Evolutionary conservation across 2,113 vertebrate species (phyloP).

Genomic region (Serranochromis macrocephalus): DNA sequence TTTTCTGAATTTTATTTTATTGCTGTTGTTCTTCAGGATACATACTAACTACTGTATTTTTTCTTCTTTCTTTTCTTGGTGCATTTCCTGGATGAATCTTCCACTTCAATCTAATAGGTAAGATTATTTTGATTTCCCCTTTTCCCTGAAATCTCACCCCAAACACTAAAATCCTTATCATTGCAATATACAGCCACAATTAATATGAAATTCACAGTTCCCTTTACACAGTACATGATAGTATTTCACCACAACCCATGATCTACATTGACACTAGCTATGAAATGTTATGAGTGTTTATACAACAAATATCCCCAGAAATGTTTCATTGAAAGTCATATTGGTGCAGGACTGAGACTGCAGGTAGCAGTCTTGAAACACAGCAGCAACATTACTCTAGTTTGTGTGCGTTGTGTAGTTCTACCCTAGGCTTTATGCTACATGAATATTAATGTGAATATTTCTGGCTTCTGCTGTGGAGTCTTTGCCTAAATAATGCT

Average conservation of each 20-base stretch:
- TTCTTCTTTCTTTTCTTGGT: neutral
- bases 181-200: neutral
- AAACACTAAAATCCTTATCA: neutral
- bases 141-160: neutral
- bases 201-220: neutral
- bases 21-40: neutral
- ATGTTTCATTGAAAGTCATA: neutral
- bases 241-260: neutral
- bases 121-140: neutral
- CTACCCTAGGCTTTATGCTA: neutral
- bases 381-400: neutral
- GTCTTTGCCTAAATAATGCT: constrained; percentile 41
- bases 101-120: constrained; percentile 23
- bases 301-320: neutral
- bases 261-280: neutral
- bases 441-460: constrained; percentile 28
- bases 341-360: neutral
- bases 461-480: constrained; percentile 4
- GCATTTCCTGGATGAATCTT: constrained; percentile 1
- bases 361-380: neutral
- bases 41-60: neutral
- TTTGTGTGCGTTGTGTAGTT: neutral
- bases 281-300: neutral
- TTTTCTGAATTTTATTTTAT: neutral
- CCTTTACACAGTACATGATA: neutral